Conservation (phyloP, 2,888 invertebrate genomes). For the Acanthacorydalis orientalis region DNA sequence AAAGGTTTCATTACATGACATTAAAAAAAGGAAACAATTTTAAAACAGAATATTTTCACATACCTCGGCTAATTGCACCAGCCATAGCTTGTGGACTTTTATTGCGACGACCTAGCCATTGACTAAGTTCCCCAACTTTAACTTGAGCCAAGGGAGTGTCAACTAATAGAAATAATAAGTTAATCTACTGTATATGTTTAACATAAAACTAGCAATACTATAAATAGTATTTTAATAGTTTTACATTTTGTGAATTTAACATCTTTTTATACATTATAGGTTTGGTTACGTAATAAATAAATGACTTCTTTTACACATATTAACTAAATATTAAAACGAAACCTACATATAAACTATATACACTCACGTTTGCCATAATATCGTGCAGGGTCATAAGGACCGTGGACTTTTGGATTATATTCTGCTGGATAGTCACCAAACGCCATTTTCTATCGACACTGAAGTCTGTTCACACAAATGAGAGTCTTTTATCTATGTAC, state of each 20-base stretch:
- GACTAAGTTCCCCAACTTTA: conserved; percentile 65
- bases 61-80: conserved; percentile 57
- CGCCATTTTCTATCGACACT: conserved; percentile 33
- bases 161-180: conserved; percentile 38
- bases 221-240: too few relatives aligned
- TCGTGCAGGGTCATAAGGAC: conserved; percentile 84
- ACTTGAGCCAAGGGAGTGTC: conserved; percentile 80
- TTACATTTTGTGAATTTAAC: too few relatives aligned
- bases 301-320: not conserved
- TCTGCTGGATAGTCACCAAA: conserved; percentile 85
- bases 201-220: too few relatives aligned
- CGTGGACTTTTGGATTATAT: conserved; percentile 80
- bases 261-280: not conserved
- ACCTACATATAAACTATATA: not conserved
- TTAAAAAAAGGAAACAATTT: conserved; percentile 10
- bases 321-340: not conserved
- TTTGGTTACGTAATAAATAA: not conserved
- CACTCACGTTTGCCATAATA: conserved; percentile 86
- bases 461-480: too few relatives aligned
- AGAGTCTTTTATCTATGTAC: too few relatives aligned
- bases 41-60: conserved; percentile 8
- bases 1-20: too few relatives aligned
- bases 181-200: not conserved
- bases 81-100: conserved; percentile 51
- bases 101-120: conserved; percentile 76